These are phyloP conservation scores for Resseliella maxima DNA, from an alignment of 2,888 invertebrate species.

Conservation along the genomic window DNA sequence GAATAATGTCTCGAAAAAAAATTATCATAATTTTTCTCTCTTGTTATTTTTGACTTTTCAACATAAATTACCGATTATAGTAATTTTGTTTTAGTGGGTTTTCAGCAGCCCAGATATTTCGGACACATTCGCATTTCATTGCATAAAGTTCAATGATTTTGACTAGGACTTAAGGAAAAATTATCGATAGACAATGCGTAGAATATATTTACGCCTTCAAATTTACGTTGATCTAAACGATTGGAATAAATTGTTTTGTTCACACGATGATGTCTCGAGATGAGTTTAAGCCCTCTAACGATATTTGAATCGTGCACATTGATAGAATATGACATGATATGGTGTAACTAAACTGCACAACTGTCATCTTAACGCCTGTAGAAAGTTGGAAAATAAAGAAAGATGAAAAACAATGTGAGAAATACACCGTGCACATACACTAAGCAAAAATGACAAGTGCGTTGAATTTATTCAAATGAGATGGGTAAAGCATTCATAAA, in stretches of 20 bases:
- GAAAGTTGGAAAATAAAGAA: neutral
- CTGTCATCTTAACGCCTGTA: neutral
- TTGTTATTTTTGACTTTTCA: neutral
- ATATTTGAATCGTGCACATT: neutral
- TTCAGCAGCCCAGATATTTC: neutral
- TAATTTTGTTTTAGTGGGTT: neutral
- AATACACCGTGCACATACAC: neutral
- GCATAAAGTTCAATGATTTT: constrained; percentile 8
- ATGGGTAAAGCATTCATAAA: constrained; percentile 37
- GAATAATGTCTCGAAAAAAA: neutral
- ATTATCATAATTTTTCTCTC: constrained; percentile 49
- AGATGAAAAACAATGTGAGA: neutral
- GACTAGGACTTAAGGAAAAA: neutral
- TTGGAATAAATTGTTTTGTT: neutral
- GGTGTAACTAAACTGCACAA: neutral
- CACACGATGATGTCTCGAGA: constrained; percentile 1
- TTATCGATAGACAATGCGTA: constrained; percentile 7
- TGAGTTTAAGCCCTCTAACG: neutral
- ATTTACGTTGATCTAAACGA: neutral
- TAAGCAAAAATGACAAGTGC: neutral
- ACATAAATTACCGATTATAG: neutral
- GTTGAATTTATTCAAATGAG: constrained; percentile 23
- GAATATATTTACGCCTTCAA: neutral
- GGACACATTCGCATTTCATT: neutral
- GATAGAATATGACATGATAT: neutral